Base-by-base conservation (phyloP, 2,888 invertebrate species). In the Parasteatoda lunata region DNA sequence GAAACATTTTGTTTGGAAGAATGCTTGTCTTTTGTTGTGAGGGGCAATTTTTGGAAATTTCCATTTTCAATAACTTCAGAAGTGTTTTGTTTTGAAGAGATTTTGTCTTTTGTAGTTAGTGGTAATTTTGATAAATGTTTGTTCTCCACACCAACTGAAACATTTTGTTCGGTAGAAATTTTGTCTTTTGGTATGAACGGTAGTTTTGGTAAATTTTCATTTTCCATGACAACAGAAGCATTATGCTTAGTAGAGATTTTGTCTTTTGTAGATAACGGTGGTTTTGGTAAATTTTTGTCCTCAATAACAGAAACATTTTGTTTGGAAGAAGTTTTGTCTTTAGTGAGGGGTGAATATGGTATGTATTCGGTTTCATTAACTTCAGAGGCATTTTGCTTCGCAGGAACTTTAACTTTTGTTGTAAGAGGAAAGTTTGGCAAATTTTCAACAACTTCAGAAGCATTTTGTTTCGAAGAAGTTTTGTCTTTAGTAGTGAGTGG, bases 261-360 rank as follows among this genome's bases (percentile, higher is more conserved):
- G 84, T 77, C 9, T 54, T 84, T 6, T 77, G 84, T 13, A 72
- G 54, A 11, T 11, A 45, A 72, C 77, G 72, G 8, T 30, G 51
- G 52, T 3, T n/a, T 5, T 49, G 13, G 5, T 15, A 47, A 30
- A 52, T 8, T 3, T 71, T 72, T 5, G 72, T 30, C 13, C 72
- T 84, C 66, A 68, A 15, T 8, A 15, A 9, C 15, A 9, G 30
- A 8, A 11, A 11, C 11, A 13, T 51, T 45, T 45, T 48, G 15
- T 72, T 64, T 48, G 0, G 59, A 13, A 13, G 59, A 59, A 59
- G 30, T 30, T 30, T 30, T 30, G 30, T 30, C 30, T 30, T 30
- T 30, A 30, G 30, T 30, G 30, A 30, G 30, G 0, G 30, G 30
- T 30, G 30, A 30, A 30, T 30, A 30, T 30, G 30, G 30, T 30